Evolutionary conservation across 2,888 invertebrate genomes (phyloP).

Genomic region (Xanthorhoe designata): DNA sequence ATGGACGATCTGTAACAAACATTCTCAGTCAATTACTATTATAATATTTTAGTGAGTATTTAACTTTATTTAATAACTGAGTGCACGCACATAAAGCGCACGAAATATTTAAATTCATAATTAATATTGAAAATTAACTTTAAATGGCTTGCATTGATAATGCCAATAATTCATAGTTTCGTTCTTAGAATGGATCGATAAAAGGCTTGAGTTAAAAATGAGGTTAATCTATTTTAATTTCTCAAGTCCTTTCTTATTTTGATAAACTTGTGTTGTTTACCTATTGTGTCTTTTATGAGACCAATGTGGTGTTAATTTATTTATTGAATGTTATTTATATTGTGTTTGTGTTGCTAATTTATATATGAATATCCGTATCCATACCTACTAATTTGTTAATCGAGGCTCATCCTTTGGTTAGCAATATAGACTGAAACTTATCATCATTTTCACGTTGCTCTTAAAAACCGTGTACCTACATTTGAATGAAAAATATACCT

Average conservation of each 20-base stretch:
- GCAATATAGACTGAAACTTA: no score
- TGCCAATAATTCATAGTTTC: neutral
- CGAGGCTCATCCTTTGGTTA: no score
- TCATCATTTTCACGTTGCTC: no score
- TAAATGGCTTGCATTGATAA: neutral
- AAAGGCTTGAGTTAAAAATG: neutral
- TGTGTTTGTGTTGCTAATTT: neutral
- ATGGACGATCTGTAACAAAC: neutral
- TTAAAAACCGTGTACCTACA: no score
- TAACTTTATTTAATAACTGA: neutral
- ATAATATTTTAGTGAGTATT: neutral
- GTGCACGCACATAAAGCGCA: neutral
- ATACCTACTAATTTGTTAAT: neutral
- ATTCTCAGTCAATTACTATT: neutral
- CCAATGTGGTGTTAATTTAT: neutral
- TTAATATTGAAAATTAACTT: neutral
- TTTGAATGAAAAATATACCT: no score
- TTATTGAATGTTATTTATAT: slow-evolving; percentile 15
- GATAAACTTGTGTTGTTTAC: neutral
- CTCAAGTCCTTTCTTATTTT: neutral
- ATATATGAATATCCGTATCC: neutral
- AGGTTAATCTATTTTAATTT: neutral
- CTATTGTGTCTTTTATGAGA: neutral
- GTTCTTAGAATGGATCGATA: neutral
- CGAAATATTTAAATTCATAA: neutral